These are phyloP conservation scores for Helicoverpa zea DNA, from an alignment of 1,140 invertebrate species.

Conservation along the genomic window DNA sequence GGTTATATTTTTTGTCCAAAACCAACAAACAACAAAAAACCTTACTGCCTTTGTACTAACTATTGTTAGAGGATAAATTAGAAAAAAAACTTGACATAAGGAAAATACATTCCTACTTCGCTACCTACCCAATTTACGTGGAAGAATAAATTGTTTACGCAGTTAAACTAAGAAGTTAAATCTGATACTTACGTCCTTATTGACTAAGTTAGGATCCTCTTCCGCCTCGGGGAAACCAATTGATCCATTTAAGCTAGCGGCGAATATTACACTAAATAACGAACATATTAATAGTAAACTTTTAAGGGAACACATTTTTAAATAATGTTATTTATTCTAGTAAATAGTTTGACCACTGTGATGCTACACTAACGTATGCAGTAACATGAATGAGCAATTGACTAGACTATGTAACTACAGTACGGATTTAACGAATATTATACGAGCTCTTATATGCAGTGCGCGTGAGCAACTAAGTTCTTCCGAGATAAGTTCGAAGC, in stretches of 20 bases:
- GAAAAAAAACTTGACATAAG: constrained; percentile 15
- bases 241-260: constrained; percentile 58
- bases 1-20: constrained; percentile 10
- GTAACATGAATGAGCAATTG: constrained; percentile 4
- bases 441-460: constrained; percentile 39
- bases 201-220: constrained; percentile 67
- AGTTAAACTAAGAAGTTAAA: neutral
- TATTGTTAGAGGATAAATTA: constrained; percentile 23
- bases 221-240: constrained; percentile 78
- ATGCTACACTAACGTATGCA: neutral
- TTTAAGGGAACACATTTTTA: constrained; percentile 49
- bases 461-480: constrained; percentile 39
- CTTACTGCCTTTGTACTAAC: neutral
- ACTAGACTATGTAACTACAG: constrained; percentile 32
- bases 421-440: neutral
- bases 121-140: neutral
- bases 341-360: constrained; percentile 1
- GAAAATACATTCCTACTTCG: neutral
- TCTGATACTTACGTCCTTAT: constrained; percentile 70
- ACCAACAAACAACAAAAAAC: neutral
- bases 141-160: neutral
- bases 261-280: constrained; percentile 44
- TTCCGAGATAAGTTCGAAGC: constrained; percentile 47
- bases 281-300: constrained; percentile 47
- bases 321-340: neutral